Conservation (phyloP, 92 coral and sea anemone genomes). For the Porites divaricata region DNA sequence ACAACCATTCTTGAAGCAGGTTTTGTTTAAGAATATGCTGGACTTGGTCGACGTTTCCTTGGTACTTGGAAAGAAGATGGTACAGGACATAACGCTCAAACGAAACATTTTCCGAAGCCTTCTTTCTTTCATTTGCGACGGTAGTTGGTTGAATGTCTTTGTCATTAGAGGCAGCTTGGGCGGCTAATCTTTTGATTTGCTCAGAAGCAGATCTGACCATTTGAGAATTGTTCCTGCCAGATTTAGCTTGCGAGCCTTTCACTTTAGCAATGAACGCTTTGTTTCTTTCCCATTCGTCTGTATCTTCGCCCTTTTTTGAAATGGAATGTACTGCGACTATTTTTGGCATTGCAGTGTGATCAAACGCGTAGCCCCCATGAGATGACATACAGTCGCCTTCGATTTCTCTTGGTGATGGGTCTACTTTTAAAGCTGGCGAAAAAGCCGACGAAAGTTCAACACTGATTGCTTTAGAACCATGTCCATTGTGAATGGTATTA, state of each 20-base stretch:
- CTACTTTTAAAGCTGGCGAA: background rate
- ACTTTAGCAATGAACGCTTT: constrained; percentile 32
- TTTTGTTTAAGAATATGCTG: constrained; percentile 19
- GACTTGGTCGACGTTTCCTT: constrained; percentile 43
- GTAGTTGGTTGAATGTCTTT: background rate
- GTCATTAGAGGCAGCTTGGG: background rate
- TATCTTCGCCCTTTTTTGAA: constrained; percentile 30
- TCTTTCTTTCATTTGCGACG: background rate
- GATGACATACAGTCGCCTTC: constrained; percentile 5
- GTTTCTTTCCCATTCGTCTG: constrained; percentile 39
- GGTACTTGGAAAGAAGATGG: constrained; percentile 30
- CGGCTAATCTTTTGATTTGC: background rate
- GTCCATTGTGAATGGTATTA: background rate
- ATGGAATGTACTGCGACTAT: constrained; percentile 70
- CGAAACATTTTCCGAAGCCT: background rate
- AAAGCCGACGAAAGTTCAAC: background rate
- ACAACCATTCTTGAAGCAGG: constrained; percentile 39
- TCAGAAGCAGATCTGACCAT: background rate
- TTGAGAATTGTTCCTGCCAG: constrained; percentile 15
- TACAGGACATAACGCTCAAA: constrained; percentile 39
- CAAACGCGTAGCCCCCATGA: constrained; percentile 71
- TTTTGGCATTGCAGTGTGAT: constrained; percentile 71
- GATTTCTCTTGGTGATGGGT: constrained; percentile 37
- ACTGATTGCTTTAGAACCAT: background rate
- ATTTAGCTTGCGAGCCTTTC: constrained; percentile 5